phyloP scores from a whole-genome alignment of 64 coral and sea anemone genomes.

The Hydrozoanthus tunicans region DNA sequence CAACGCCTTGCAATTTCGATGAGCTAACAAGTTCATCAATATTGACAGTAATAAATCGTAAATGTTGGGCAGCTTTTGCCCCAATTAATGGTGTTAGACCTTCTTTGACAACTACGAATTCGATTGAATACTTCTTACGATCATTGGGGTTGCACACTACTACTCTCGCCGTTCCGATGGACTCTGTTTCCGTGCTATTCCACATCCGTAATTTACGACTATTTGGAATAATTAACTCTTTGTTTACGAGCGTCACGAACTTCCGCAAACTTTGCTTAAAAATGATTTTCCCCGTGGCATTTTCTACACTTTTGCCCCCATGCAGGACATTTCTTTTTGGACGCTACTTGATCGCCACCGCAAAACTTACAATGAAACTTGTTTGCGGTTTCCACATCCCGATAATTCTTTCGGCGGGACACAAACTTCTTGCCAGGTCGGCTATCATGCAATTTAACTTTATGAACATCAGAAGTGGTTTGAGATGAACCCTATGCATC shows the following conservation, averaged over 20 bases:
- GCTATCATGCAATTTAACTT: no score
- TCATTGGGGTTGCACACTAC: slow-evolving; percentile 42
- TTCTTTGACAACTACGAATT: slow-evolving; percentile 52
- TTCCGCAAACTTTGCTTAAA: not conserved
- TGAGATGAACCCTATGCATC: no score
- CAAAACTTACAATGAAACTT: not conserved
- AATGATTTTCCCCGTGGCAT: slow-evolving; percentile 29
- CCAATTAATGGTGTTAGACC: slow-evolving; percentile 46
- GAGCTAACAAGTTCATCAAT: slow-evolving; percentile 55
- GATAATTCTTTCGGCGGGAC: not conserved
- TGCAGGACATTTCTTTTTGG: slow-evolving; percentile 10
- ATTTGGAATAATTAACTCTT: slow-evolving; percentile 10
- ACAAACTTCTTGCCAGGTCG: no score
- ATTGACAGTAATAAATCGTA: slow-evolving; percentile 27
- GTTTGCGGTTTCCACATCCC: not conserved
- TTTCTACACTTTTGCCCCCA: slow-evolving; percentile 29
- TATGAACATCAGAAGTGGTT: no score
- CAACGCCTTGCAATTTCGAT: not conserved
- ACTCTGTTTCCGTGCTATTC: slow-evolving; percentile 54
- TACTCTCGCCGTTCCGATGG: slow-evolving; percentile 14
- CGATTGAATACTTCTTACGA: slow-evolving; percentile 54
- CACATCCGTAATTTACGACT: slow-evolving; percentile 55
- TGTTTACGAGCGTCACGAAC: no score
- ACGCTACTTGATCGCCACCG: not conserved
- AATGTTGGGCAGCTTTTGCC: slow-evolving; percentile 57